Evolutionary conservation across 2,888 invertebrate species (phyloP).

Genomic region (Leptinotarsa tumamoca): DNA sequence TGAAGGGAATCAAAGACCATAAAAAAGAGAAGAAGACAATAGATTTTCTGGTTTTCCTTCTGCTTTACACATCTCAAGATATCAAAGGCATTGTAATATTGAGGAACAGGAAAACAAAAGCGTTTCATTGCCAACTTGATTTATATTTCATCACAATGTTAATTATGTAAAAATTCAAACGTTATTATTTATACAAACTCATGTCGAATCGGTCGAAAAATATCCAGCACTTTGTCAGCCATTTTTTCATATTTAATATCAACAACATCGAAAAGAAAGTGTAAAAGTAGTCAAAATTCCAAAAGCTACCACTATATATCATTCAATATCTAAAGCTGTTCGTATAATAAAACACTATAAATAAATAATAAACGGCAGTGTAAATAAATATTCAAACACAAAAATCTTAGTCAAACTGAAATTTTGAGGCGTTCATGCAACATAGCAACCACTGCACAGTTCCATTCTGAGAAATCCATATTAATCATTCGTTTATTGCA

Average conservation of each 20-base stretch:
- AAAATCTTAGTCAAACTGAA: neutral
- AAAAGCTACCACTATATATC: slow-evolving; percentile 5
- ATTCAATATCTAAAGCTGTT: slow-evolving; percentile 6
- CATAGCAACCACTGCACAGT: neutral
- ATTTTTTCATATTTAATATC: neutral
- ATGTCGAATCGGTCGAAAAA: slow-evolving; percentile 15
- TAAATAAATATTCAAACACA: neutral
- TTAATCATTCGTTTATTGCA: neutral
- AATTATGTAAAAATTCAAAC: slow-evolving; percentile 11
- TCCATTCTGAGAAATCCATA: neutral
- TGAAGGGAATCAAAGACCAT: no score
- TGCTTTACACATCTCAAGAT: neutral
- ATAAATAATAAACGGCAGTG: slow-evolving; percentile 10
- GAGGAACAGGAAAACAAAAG: neutral
- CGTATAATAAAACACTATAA: neutral
- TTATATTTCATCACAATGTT: slow-evolving; percentile 5
- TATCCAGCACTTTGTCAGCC: slow-evolving; percentile 10
- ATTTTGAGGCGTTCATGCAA: neutral
- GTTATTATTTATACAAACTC: slow-evolving; percentile 1
- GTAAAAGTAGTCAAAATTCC: slow-evolving; percentile 9
- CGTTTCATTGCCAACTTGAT: neutral
- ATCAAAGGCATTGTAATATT: neutral
- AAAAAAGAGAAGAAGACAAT: no score
- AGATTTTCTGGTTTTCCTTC: neutral
- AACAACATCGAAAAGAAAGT: slow-evolving; percentile 11